Evolutionary conservation across 2,888 invertebrate species (phyloP).

Genomic region (Platycheirus rosarum): DNA sequence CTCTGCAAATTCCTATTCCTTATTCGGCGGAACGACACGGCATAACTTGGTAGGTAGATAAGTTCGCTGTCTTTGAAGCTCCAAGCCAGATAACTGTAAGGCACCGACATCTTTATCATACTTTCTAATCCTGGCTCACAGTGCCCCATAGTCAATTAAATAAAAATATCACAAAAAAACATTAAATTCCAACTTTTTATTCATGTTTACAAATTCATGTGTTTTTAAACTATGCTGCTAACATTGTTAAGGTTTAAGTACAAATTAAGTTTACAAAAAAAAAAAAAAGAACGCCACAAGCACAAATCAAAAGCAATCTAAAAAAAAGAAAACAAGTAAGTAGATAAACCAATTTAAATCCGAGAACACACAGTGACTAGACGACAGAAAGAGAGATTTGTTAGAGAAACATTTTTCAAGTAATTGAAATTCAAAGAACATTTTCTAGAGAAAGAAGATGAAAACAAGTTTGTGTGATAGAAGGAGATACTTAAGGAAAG

Average conservation of each 20-base stretch:
- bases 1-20: too few species aligned
- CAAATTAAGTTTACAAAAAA: constrained; percentile 1
- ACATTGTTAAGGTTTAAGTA: constrained; percentile 14
- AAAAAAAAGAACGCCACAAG: constrained; percentile 42
- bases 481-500: constrained; percentile 45
- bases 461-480: constrained; percentile 27
- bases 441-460: constrained; percentile 34
- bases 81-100: too few species aligned
- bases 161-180: background rate
- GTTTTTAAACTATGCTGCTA: constrained; percentile 1
- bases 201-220: background rate
- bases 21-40: too few species aligned
- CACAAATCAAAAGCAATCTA: constrained; percentile 72
- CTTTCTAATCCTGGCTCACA: too few species aligned
- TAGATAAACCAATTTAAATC: constrained; percentile 59
- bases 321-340: constrained; percentile 43
- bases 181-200: background rate
- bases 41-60: too few species aligned
- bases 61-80: too few species aligned
- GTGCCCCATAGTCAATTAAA: too few species aligned
- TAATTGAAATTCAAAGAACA: constrained; percentile 29
- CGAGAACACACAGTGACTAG: constrained; percentile 23
- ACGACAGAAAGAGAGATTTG: constrained; percentile 16
- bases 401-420: constrained; percentile 6
- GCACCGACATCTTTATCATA: too few species aligned